Evolutionary conservation across 2,888 invertebrate species (phyloP), one percentile per base, ranked within the genome.

Genomic region (Charanyca ferruginea): DNA sequence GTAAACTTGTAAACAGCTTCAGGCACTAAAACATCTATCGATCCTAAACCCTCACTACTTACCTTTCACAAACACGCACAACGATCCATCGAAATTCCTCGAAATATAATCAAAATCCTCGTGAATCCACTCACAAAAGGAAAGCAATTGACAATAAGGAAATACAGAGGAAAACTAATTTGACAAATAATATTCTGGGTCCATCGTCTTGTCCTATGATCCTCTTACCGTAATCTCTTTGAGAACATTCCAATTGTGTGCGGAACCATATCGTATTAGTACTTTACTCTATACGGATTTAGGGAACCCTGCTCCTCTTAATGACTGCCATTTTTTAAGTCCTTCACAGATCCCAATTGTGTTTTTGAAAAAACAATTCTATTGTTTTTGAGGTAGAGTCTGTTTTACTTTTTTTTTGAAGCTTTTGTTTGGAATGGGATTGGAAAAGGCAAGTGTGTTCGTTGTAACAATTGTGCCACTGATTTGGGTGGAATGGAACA

Each of bases 201-300:
- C 47, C 44, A 28, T 57, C 61, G 32, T 38, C 11, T 45, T 61
- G 68, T 63, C 48, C 70, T 64, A 60, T 82, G 80, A 86, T 86
- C 86, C 86, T 80, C 86, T 86, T 86, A 85, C 55, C 3, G 53
- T 86, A 86, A 86, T 86, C 85, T 74, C 79, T 67, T 83, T 85
- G 84, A 74, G 85, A 76, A 81, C 83, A 63, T 63, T 66, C 64
- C 74, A 66, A 82, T 76, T 73, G 67, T 67, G 66, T 61, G 57
- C 64, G 55, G 57, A 73, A 75, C 65, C 62, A 66, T 60, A 62
- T 48, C 52, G 74, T 70, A 70, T 82, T 80, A 76, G 69, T 55
- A 41, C 67, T 72, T 45, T 47, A 51, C 62, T 68, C 68, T 63
- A 66, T 63, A 72, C 45, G 59, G 67, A 71, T 81, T 81, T 73